Evolutionary conservation across 1,140 invertebrate genomes (phyloP), one percentile per base, ranked within the genome.

Genomic region (Campoletis sonorensis): DNA sequence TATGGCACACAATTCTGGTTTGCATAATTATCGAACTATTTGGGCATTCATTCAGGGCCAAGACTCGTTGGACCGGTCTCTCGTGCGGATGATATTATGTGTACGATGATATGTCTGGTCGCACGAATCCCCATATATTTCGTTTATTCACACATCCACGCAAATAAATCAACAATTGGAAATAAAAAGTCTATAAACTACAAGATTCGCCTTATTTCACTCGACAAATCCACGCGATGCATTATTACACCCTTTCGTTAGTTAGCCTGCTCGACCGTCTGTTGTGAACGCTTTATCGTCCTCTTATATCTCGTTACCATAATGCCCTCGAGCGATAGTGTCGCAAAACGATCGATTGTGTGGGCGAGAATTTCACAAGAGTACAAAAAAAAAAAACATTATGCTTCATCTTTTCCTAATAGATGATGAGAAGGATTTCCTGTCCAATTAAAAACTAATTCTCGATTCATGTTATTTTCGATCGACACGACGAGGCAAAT

Each of bases 271-370:
- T 8, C 13, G 0, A 10, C 13, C 40, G 40, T 45, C 40, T 8
- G 8, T 13, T 11, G 40, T 45, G 2, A 45, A 37, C 37, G 37
- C 37, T 72, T 37, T 72, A 72, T 72, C 70, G 70, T n/a, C 40
- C 4, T 64, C 40, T 72, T 45, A 77, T 77, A 77, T 77, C 51
- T 67, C 75, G 75, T 77, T 61, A 49, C 51, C 75, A 77, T 77
- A 67, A 58, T 58, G 61, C 51, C 75, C 75, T 49, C 49, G 21
- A n/a, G 61, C 75, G 75, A 72, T 45, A 72, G 70, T 72, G 71
- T 73, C 71, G 71, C 71, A 49, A 49, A 73, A 51, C 40, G 40
- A 73, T 73, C 71, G 71, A 73, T 73, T 40, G 71, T 51, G 37
- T 40, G 70, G 70, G 37, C 61, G 23, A 23, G 61, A 23, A 4